A percentile compares a stretch with the other conserved stretches of the same genome.
Conservation (phyloP, 30 jellyfish, hydroid and myxozoan genomes). For the Pseudorhiza aurosa region DNA sequence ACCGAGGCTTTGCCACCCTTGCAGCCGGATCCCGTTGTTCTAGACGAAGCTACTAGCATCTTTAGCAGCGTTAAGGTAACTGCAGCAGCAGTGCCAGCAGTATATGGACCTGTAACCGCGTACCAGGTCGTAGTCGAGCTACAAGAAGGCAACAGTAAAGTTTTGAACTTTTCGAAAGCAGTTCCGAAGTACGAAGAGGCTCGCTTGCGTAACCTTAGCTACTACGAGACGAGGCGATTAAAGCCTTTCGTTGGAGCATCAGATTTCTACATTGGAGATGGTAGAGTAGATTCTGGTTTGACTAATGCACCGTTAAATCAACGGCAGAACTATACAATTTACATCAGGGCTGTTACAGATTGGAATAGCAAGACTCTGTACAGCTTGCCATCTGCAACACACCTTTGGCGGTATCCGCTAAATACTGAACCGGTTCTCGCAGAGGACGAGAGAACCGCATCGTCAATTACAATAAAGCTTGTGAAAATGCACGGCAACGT, state of each 20-base stretch:
- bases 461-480: conserved; percentile 20
- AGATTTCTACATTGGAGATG: conserved; percentile 63
- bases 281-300: background rate
- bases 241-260: conserved; percentile 12
- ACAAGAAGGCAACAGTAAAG: background rate
- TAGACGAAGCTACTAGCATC: conserved; percentile 18
- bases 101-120: conserved; percentile 51
- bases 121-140: conserved; percentile 44
- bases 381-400: conserved; percentile 38
- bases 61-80: conserved; percentile 19
- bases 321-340: conserved; percentile 42
- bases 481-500: background rate
- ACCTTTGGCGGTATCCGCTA: conserved; percentile 37
- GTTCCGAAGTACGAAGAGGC: conserved; percentile 15
- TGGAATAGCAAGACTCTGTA: conserved; percentile 50
- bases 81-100: conserved; percentile 15
- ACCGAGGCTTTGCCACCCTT: conserved; percentile 61
- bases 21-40: conserved; percentile 16
- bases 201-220: conserved; percentile 12
- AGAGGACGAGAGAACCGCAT: conserved; percentile 5
- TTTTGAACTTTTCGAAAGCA: background rate
- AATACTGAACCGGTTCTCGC: conserved; percentile 2
- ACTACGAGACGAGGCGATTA: conserved; percentile 13
- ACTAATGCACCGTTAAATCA: conserved; percentile 53
- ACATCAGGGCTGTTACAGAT: conserved; percentile 35